Evolutionary conservation across 2,113 vertebrate genomes (phyloP), one percentile per base, ranked within the genome.

Genomic region (Rhombomys opimus): DNA sequence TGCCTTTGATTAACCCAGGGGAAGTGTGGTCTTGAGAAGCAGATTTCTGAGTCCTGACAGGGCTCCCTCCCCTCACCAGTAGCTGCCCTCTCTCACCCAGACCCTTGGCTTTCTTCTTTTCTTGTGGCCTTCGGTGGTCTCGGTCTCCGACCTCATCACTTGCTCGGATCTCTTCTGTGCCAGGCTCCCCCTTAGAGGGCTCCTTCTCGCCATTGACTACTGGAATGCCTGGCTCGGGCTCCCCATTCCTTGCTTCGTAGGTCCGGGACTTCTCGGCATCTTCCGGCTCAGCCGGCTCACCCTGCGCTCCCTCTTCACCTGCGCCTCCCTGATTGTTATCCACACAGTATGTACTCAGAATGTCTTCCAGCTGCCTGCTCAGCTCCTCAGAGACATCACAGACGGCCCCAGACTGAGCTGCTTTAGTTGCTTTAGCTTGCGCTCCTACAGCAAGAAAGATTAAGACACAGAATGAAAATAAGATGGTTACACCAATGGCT

Each of bases 61-160:
- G 46, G 46, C 46, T 38, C 32, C 77, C 88, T 63, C 89, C 91
- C 91, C 73, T 73, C 52, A 85, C 20, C 13, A 90, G 73, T 1
- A 87, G 88, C 3, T 68, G 20, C 67, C 67, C 80, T 59, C 80
- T 87, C 98, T 99, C 95, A 99, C 99, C 99, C 3, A 99, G 98
- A 15, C 99, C 99, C 96, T 99, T 99, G 97, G 99, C 99, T 98
- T 99, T 99, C 98, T 99, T 99, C 98, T 99, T 99, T 15, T 99
- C 99, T 95, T 99, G 99, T 38, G 97, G 97, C 52, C 99, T 99
- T 98, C 99, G 99, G 95, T 99, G 99, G 63, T 99, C 99, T 81
- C 99, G 98, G 67, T 99, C 99, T 1, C 93, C 96, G 0, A 98
- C 93, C 50, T 99, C 99, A 4, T 99, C 98, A 2, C 98, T 98